phyloP scores from a whole-genome alignment of 2,797 vertebrate genomes.

The Rhinatrema bivittatum region DNA sequence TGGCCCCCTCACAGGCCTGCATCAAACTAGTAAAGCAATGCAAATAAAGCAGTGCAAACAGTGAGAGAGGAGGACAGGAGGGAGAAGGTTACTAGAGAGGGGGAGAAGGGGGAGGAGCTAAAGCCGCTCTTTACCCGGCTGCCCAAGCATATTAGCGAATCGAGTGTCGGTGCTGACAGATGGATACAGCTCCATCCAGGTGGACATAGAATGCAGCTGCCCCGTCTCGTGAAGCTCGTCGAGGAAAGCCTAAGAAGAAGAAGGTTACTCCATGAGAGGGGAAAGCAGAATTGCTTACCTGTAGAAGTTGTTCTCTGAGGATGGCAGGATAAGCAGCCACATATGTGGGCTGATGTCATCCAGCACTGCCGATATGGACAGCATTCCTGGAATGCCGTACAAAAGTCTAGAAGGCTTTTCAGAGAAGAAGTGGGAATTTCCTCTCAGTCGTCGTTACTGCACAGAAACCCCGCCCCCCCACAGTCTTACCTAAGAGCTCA shows the following conservation, averaged over 20 bases:
- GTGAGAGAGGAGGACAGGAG: slow-evolving; percentile 2
- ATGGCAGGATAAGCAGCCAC: too few relatives aligned
- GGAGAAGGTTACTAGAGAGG: slow-evolving; percentile 7
- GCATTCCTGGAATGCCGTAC: too few relatives aligned
- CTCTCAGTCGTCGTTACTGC: not conserved
- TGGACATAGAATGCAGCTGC: slow-evolving; percentile 61
- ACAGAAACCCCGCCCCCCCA: too few relatives aligned
- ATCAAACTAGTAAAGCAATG: too few relatives aligned
- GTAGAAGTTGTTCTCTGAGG: too few relatives aligned
- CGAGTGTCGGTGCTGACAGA: slow-evolving; percentile 55
- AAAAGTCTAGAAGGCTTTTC: too few relatives aligned
- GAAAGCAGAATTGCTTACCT: slow-evolving; percentile 14
- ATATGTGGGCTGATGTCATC: too few relatives aligned
- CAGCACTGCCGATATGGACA: too few relatives aligned
- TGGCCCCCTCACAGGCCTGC: too few relatives aligned
- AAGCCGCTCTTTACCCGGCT: slow-evolving; percentile 54
- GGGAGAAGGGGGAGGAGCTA: slow-evolving; percentile 13
- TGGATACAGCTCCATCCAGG: slow-evolving; percentile 62
- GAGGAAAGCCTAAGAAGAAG: slow-evolving; percentile 49
- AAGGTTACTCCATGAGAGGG: slow-evolving; percentile 24
- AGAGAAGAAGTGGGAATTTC: not conserved
- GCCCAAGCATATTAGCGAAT: slow-evolving; percentile 61
- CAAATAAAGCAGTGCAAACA: too few relatives aligned
- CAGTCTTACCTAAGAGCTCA: too few relatives aligned
- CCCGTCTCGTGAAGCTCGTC: slow-evolving; percentile 58